Base-by-base conservation (phyloP, 2,113 vertebrate species). In the Sander lucioperca region DNA sequence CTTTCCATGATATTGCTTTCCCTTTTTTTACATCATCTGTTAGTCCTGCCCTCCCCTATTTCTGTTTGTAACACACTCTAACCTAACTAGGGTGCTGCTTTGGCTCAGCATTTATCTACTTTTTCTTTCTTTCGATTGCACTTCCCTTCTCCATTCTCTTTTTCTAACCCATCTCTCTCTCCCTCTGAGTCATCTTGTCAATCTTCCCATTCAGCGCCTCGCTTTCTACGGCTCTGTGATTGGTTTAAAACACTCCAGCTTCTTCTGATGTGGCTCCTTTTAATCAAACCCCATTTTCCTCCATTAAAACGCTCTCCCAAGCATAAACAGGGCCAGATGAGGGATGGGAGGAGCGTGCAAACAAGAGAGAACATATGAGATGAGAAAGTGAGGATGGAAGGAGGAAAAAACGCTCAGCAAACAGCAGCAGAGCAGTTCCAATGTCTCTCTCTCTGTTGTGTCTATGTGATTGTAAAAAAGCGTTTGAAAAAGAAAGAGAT, bases 261-360 rank as follows among this genome's bases (percentile, higher is more conserved):
- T 77, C 82, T 85, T 90, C 85, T 88, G 75, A 85, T 87, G 82
- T 65, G 59, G 54, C 70, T 86, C 78, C 87, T 84, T 91, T 91
- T 91, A 90, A 94, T 93, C 89, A 93, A 87, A 86, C 65, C 76
- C 71, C 59, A 84, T 92, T 91, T 91, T 78, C 59, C 83, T 82
- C 80, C 83, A 92, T 90, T 89, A 90, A 89, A 92, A 84, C 69
- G 6, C 77, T 87, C 89, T 91, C 84, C 80, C 83, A 88, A 88
- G 86, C 86, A 91, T 88, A 85, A 91, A 91, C 86, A 86, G 15
- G 36, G 79, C 79, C 77, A 74, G 81, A 75, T 84, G 71, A 88
- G 45, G 30, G 66, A 77, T 65, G 70, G 45, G 66, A 78, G 51
- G 76, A 79, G 72, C 45, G 62, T 14, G 67, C 81, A 79, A 86